Percentiles rank a stretch among this genome's conserved stretches.
Evolutionary conservation across 2,888 invertebrate genomes (phyloP).

Genomic region (Physocephala rufipes): DNA sequence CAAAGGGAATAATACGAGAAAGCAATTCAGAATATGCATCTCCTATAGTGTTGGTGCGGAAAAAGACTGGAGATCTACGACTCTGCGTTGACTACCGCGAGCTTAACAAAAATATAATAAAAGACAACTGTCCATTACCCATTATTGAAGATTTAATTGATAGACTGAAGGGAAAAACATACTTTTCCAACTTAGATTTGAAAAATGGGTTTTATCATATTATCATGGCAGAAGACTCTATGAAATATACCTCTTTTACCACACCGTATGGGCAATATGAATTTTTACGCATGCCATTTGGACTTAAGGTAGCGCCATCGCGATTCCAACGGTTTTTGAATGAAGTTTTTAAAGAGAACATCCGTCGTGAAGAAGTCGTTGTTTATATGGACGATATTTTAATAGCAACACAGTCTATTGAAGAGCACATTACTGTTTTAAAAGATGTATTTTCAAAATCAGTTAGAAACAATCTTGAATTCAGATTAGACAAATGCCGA

Average conservation of each 20-base stretch:
- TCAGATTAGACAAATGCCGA: not conserved
- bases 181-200: conserved; percentile 29
- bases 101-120: not conserved
- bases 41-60: conserved; percentile 33
- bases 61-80: conserved; percentile 25
- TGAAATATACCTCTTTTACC: not conserved
- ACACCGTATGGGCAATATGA: not conserved
- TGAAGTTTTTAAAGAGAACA: not conserved
- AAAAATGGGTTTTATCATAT: not conserved
- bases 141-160: conserved; percentile 37
- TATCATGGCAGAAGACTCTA: not conserved
- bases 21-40: conserved; percentile 35
- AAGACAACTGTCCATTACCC: conserved; percentile 34
- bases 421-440: not conserved
- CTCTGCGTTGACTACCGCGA: not conserved
- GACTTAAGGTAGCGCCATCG: not conserved
- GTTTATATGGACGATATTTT: not conserved
- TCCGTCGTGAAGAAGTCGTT: not conserved
- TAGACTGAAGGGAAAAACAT: not conserved
- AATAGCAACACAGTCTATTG: not conserved
- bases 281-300: not conserved
- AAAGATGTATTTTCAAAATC: not conserved
- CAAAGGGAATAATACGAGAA: conserved; percentile 22
- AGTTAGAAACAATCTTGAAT: not conserved
- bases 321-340: not conserved